These are phyloP conservation scores for Smutsia temminckii DNA, from an alignment of 2,797 vertebrate species.

Conservation along the genomic window DNA sequence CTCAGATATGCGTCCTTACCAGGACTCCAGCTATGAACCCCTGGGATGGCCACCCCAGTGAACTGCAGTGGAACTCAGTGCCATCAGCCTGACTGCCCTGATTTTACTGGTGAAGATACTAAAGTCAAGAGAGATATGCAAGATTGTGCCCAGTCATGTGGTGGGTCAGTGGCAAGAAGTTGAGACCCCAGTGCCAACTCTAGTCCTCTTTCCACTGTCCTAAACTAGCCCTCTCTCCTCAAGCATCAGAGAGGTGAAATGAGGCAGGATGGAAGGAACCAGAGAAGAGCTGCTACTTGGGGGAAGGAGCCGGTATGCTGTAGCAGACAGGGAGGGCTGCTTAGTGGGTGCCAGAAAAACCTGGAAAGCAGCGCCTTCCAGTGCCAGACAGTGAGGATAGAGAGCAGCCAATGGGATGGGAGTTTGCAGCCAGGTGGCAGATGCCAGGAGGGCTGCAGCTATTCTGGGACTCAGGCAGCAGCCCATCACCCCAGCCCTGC, in stretches of 20 bases:
- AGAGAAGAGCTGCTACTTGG: neutral
- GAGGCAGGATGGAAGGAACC: neutral
- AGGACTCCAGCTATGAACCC: neutral
- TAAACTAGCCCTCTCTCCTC: neutral
- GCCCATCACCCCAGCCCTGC: neutral
- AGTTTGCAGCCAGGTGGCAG: conserved; percentile 69
- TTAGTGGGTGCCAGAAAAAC: conserved; percentile 59
- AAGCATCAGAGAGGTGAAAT: neutral
- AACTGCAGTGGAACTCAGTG: neutral
- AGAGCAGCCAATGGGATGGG: conserved; percentile 58
- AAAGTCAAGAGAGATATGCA: neutral
- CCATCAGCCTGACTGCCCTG: neutral
- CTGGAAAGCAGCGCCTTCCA: conserved; percentile 68
- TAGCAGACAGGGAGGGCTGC: neutral
- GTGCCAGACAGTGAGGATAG: conserved; percentile 59
- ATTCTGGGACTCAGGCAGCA: conserved; percentile 64
- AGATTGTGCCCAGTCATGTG: neutral
- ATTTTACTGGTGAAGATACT: neutral
- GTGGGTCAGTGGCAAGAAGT: neutral
- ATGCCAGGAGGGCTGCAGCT: conserved; percentile 71
- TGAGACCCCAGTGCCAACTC: neutral
- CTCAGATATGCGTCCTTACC: neutral
- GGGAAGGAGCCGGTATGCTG: conserved; percentile 21
- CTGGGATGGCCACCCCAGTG: too few species aligned
- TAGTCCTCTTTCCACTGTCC: neutral